Evolutionary conservation across 2,797 vertebrate species (phyloP).

Genomic region (Cossypha dichroa): DNA sequence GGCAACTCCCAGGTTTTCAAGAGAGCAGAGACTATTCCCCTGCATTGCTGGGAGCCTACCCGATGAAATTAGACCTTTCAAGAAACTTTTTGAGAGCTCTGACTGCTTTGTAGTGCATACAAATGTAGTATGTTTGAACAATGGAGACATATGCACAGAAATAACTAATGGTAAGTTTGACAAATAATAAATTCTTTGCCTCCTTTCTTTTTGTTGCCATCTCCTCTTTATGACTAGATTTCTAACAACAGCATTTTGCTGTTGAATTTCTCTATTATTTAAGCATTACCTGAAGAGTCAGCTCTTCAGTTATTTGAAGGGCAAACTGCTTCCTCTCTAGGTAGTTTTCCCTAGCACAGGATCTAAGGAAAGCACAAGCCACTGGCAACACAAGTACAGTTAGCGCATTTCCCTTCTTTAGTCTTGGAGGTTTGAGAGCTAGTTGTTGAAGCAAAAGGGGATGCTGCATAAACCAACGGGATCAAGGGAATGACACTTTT

Average conservation of each 20-base stretch:
- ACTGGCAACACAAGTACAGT: not conserved
- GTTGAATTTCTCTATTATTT: not conserved
- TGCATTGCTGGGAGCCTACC: fast-evolving
- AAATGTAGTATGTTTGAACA: not conserved
- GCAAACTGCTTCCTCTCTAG: not conserved
- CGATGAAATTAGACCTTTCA: fast-evolving
- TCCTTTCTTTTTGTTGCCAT: not conserved
- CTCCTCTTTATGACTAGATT: not conserved
- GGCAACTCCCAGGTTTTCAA: not conserved
- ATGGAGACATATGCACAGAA: not conserved
- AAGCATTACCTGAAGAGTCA: not conserved
- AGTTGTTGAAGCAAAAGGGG: not conserved
- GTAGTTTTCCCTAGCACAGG: not conserved
- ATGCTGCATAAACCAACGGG: not conserved
- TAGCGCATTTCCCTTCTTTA: not conserved
- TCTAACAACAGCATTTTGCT: not conserved
- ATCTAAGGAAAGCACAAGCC: not conserved
- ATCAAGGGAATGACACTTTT: not conserved
- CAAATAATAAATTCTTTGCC: not conserved
- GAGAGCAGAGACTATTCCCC: not conserved
- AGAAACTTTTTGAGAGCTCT: not conserved
- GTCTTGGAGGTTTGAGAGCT: not conserved
- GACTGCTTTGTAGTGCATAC: not conserved
- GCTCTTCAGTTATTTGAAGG: not conserved
- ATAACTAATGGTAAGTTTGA: not conserved